Evolutionary conservation across 1,140 invertebrate genomes (phyloP), one percentile per base, ranked within the genome.

Genomic region (Euwallacea fornicatus): DNA sequence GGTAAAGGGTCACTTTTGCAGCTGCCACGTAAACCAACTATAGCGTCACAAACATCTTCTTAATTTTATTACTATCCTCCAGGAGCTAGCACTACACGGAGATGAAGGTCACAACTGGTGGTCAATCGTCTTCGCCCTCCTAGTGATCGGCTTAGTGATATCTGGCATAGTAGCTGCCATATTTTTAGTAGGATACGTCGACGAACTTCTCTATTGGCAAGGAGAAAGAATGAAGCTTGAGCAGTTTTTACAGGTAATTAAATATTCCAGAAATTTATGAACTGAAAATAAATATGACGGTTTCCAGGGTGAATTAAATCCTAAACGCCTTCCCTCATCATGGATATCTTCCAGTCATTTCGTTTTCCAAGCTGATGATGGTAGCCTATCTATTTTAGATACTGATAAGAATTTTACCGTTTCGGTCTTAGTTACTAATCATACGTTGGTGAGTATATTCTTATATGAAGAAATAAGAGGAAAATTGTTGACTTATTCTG

Each of bases 101-200:
- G 90, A 89, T 72, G 91, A 92, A 82, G 91, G 91, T 67, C 90
- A 93, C 84, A 93, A 94, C 81, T 94, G 92, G 92, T 87, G 89
- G 81, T 92, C 91, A 81, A 91, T 94, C 80, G 87, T 94, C 76
- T 91, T 93, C 79, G 92, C 91, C 50, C 84, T 94, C 77, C 85
- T 93, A 83, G 92, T 94, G 77, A 94, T 94, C 83, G 88, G 90
- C 79, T 86, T 91, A 82, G 91, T 94, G 74, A 92, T 94, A 82
- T 89, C 91, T 64, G 91, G 92, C 50, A 93, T 93, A 76, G 89
- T 92, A 73, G 91, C 90, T 73, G 92, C 92, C 73, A 93, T 94
- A 81, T 92, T 93, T 84, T 87, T 93, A 80, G 86, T 93, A 78
- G 92, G 92, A 86, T 93, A 93, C 86, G 91, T 93, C 76, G 92